These are phyloP conservation scores for Zaprionus taronus DNA, from an alignment of 1,140 invertebrate genomes.

Conservation along the genomic window DNA sequence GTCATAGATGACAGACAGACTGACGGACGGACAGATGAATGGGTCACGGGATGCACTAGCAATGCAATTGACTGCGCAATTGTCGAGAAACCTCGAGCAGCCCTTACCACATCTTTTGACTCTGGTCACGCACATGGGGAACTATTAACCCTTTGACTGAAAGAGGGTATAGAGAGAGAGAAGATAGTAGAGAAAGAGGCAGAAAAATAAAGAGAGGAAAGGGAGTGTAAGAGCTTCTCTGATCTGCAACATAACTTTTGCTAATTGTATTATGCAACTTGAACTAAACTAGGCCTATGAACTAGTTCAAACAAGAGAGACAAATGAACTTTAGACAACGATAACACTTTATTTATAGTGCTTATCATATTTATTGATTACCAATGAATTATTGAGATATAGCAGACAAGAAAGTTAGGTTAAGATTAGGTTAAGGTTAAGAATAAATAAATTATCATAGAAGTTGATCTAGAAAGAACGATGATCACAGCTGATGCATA, in stretches of 20 bases:
- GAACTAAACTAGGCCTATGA: too few relatives aligned
- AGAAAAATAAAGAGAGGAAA: background rate
- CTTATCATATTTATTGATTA: background rate
- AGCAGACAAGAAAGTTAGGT: background rate
- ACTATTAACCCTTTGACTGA: background rate
- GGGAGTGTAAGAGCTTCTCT: too few relatives aligned
- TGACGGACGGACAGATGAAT: background rate
- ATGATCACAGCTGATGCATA: too few relatives aligned
- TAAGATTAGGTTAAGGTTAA: background rate
- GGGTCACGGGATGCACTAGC: constrained; percentile 11
- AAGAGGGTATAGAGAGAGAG: background rate
- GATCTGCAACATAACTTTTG: too few relatives aligned
- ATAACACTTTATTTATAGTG: too few relatives aligned
- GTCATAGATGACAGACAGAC: constrained; percentile 17
- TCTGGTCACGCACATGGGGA: background rate
- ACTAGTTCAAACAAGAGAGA: too few relatives aligned
- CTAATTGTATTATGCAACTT: too few relatives aligned
- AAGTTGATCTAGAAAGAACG: too few relatives aligned
- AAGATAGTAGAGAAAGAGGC: background rate
- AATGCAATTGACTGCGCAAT: constrained; percentile 18
- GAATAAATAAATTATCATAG: too few relatives aligned
- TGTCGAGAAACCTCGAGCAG: background rate
- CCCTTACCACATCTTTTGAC: background rate
- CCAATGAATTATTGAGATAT: background rate
- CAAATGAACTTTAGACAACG: too few relatives aligned